Percentiles rank a stretch among this genome's conserved stretches.
Evolutionary conservation across 1,140 invertebrate genomes (phyloP).

Genomic region (Microplitis demolitor): DNA sequence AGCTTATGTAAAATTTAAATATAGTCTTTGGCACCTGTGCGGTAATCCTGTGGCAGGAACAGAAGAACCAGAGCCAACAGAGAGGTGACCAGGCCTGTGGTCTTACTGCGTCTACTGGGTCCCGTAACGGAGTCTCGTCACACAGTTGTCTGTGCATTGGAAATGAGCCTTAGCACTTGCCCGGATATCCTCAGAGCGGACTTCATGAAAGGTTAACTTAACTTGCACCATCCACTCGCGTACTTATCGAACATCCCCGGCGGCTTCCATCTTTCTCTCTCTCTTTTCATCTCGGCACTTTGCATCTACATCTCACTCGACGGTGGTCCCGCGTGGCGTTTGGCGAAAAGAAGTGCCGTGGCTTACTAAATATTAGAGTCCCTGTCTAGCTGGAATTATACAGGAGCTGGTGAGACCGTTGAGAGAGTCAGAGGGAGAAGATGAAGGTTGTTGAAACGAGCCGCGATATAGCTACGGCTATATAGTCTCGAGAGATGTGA

Average conservation of each 20-base stretch:
- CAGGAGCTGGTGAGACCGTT: background rate
- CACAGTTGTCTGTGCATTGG: slow-evolving; percentile 57
- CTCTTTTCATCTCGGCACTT: background rate
- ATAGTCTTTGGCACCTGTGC: background rate
- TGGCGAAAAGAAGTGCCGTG: slow-evolving; percentile 27
- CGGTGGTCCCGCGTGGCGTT: background rate
- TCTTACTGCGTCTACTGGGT: slow-evolving; percentile 41
- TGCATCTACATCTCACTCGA: background rate
- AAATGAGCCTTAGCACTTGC: slow-evolving; percentile 39
- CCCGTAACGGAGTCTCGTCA: slow-evolving; percentile 57
- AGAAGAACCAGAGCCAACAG: background rate
- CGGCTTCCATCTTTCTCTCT: background rate
- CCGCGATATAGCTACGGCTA: slow-evolving; percentile 15
- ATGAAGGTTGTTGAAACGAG: slow-evolving; percentile 27
- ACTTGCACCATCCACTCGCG: slow-evolving; percentile 23
- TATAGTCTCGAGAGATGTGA: slow-evolving; percentile 22
- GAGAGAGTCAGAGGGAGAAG: slow-evolving; percentile 16
- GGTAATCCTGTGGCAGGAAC: background rate
- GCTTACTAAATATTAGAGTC: slow-evolving; percentile 50
- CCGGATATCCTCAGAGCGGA: slow-evolving; percentile 37
- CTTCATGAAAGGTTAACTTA: slow-evolving; percentile 54
- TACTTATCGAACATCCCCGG: slow-evolving; percentile 46
- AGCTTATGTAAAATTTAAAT: background rate
- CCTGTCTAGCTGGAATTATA: slow-evolving; percentile 41
- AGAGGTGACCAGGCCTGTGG: background rate